Base-by-base conservation (phyloP, 2,797 vertebrate species). In the Leucoraja ocellata region DNA sequence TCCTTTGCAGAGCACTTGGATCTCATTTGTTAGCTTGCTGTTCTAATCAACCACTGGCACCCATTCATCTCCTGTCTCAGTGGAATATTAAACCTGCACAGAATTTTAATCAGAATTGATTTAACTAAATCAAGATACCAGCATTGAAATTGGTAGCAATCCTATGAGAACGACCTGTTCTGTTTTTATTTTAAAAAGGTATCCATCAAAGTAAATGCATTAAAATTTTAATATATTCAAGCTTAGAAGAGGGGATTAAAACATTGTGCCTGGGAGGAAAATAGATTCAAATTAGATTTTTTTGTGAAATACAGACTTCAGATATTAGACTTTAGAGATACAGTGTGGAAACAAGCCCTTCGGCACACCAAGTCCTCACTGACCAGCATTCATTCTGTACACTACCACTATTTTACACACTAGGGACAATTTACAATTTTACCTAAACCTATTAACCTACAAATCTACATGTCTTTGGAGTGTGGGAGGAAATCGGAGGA, bases 21-120 rank as follows among this genome's bases (percentile, higher is more conserved):
- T 97, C 96, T 97, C 96, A 97, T 97, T 97, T 96, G 96, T 96
- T 95, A 95, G 96, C 95, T 95, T 97, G 96, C 97, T 97, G 96
- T 96, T 97, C 96, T 97, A 96, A 95, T 95, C 95, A 96, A 96
- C 96, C 96, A 96, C 96, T 95, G 95, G 95, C 95, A 97, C 96
- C 96, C 97, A 96, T 96, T 97, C 96, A 97, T 96, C 96, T 96
- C 94, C 95, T 95, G 93, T 96, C 96, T 96, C 96, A 95, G 96
- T 95, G 95, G 96, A 97, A 96, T 94, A 96, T 95, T 93, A 95
- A 95, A 96, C 96, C 95, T 96, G 96, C 94, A 95, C 96, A 95
- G 96, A 97, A 97, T 97, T 97, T 96, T 96, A 97, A 97, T 97
- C 96, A 97, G 96, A 95, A 96, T 96, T 96, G 97, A 97, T 97